Base-by-base conservation (phyloP, 2,113 vertebrate genomes). In the Larimichthys polyactis region DNA sequence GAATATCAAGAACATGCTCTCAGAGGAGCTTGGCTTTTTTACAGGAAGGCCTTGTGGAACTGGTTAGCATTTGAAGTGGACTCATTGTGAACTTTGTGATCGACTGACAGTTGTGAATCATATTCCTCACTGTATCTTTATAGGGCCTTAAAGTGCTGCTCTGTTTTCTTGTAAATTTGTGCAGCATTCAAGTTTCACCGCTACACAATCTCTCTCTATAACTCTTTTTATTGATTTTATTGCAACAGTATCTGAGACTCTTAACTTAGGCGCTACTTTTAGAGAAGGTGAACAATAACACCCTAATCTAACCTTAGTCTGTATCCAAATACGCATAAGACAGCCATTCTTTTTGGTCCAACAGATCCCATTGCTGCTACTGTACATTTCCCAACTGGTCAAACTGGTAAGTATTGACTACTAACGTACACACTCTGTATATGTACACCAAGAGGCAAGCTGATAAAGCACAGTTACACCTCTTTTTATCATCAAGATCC, bases 1-100 rank as follows among this genome's bases (percentile, higher is more conserved):
- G 24, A 77, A 43, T 0, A 57, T 44, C 19, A 58, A 9, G 40
- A 22, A 59, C 32, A 51, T 4, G 5, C 24, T 43, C n/a, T 24
- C 1, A 62, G 49, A 57, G 27, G 27, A 24, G 27, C 55, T 58
- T 74, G 74, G 74, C 32, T 0, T 3, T 7, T 24, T 11, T 44
- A 75, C 65, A 73, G 44, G n/a, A 20, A 4, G 63, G 40, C 20
- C 49, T 70, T 76, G 54, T 80, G 85, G 81, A 76, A 64, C 6
- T 58, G 49, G 27, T 87, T 69, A 83, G 32, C 17, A 32, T 67
- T 66, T 54, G 58, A n/a, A 63, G 6, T 55, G 52, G 69, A 74
- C 62, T 62, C 54, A 44, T 22, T 11, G 36, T 65, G 65, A 75
- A 66, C 57, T 66, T 15, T 54, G 29, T 44, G 44, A 46, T 70